These are phyloP conservation scores for Drosophila truncata DNA, from an alignment of 1,140 invertebrate genomes.

Conservation along the genomic window DNA sequence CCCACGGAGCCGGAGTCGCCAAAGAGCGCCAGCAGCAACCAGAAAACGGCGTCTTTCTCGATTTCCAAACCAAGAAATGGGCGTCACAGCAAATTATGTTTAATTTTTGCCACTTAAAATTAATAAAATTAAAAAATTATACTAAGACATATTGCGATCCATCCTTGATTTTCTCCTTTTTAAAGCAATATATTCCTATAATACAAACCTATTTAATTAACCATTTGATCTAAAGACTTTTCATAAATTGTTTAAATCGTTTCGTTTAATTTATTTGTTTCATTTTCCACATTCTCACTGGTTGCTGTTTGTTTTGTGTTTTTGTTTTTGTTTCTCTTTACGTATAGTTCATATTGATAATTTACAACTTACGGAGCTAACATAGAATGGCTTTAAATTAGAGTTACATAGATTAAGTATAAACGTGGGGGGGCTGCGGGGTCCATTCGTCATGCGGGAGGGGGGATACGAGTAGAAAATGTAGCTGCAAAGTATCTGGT, in stretches of 20 bases:
- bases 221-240: slow-evolving; percentile 1
- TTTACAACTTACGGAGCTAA: slow-evolving; percentile 79
- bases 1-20: too few relatives aligned
- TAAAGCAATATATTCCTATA: too few relatives aligned
- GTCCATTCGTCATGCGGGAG: slow-evolving; percentile 36
- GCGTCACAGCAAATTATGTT: too few relatives aligned
- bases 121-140: too few relatives aligned
- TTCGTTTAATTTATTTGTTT: slow-evolving; percentile 78
- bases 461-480: slow-evolving; percentile 49
- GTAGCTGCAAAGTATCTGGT: slow-evolving; percentile 59
- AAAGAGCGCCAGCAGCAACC: too few relatives aligned
- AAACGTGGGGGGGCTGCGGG: slow-evolving; percentile 61
- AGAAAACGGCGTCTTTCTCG: too few relatives aligned
- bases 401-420: slow-evolving; percentile 74
- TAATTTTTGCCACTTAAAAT: too few relatives aligned
- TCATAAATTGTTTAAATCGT: slow-evolving; percentile 51
- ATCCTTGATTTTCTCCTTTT: too few relatives aligned
- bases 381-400: slow-evolving; percentile 82
- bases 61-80: too few relatives aligned
- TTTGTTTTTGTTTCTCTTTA: slow-evolving; percentile 49
- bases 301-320: slow-evolving; percentile 54
- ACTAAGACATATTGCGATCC: too few relatives aligned
- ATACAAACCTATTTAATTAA: background rate
- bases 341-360: slow-evolving; percentile 80
- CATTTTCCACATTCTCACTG: slow-evolving; percentile 79